phyloP scores from a whole-genome alignment of 2,113 vertebrate genomes.

The Sminthopsis crassicaudata region DNA sequence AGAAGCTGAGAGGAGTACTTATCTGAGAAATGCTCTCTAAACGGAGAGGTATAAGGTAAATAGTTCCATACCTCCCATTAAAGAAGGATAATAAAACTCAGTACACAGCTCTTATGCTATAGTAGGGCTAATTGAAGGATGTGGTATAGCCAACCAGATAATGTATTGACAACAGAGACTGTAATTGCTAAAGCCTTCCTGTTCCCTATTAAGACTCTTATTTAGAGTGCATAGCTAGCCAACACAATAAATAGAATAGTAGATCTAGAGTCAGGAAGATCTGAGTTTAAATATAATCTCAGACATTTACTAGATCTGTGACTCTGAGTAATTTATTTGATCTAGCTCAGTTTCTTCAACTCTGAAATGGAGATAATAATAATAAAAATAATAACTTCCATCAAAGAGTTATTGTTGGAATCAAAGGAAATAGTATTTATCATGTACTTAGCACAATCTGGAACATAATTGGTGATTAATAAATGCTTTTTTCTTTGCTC shows the following conservation, averaged over 20 bases:
- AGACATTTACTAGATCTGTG: neutral
- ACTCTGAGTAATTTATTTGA: neutral
- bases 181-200: neutral
- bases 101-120: neutral
- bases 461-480: neutral
- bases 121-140: neutral
- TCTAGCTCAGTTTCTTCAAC: neutral
- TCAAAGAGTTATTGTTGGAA: neutral
- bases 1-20: neutral
- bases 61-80: neutral
- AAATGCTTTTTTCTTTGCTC: neutral
- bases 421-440: neutral
- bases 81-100: neutral
- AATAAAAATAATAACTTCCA: neutral
- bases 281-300: neutral
- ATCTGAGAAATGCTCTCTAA: neutral
- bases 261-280: neutral
- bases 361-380: neutral
- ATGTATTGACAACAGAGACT: neutral
- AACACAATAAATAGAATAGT: neutral
- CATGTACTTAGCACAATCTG: neutral
- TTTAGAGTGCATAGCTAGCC: neutral
- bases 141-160: neutral
- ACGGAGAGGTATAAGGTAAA: neutral
- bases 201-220: neutral